phyloP scores from a whole-genome alignment of 2,797 vertebrate genomes.

The Lates japonicus region DNA sequence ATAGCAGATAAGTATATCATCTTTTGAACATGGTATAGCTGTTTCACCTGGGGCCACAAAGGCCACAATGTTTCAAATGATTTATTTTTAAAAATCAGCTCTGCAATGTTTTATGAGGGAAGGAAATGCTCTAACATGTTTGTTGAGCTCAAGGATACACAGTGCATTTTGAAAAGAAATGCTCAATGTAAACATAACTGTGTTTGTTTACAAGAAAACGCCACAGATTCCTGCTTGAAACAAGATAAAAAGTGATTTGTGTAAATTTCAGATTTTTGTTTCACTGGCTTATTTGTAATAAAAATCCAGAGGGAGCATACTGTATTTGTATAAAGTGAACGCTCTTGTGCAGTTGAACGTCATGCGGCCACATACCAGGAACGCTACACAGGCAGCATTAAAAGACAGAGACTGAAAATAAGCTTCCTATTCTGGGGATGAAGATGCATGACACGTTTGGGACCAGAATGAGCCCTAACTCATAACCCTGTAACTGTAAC shows the following conservation, averaged over 20 bases:
- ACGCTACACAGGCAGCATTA: background rate
- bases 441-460: conserved; percentile 6
- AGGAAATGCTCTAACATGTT: background rate
- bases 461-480: conserved; percentile 4
- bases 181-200: conserved; percentile 26
- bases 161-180: background rate
- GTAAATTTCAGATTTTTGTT: conserved; percentile 14
- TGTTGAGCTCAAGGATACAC: background rate
- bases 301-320: conserved; percentile 11
- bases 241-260: conserved; percentile 32
- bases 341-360: conserved; percentile 7
- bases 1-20: background rate
- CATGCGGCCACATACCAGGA: background rate
- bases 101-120: background rate
- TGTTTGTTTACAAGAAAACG: conserved; percentile 34
- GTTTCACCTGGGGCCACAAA: background rate
- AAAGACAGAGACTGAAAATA: conserved; percentile 6
- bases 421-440: conserved; percentile 6
- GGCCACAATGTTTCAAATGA: background rate
- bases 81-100: background rate
- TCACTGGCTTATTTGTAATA: conserved; percentile 16
- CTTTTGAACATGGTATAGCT: background rate
- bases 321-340: conserved; percentile 5
- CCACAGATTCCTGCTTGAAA: background rate
- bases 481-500: conserved; percentile 26